Conservation (phyloP, 2,797 vertebrate genomes). For the Enteromius argenteus region DNA sequence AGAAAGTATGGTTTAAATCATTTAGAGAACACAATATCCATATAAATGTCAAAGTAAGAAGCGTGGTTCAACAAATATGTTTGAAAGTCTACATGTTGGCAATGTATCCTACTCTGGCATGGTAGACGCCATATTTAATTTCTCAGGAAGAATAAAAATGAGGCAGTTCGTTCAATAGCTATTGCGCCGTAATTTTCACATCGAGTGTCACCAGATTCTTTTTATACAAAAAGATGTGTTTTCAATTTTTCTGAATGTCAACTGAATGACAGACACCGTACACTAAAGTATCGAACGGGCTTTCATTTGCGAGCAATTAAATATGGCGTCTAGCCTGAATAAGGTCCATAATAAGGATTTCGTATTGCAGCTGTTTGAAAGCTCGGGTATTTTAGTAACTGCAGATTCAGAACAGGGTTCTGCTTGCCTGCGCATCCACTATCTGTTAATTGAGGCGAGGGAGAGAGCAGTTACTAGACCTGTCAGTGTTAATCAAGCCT, state of each 20-base stretch:
- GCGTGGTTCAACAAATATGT: background rate
- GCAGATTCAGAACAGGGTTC: conserved; percentile 79
- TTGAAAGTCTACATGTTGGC: background rate
- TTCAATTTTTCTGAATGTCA: background rate
- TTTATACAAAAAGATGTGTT: background rate
- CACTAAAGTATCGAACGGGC: background rate
- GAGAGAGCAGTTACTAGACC: conserved; percentile 84
- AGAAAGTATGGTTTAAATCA: conserved; percentile 28
- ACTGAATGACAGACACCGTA: background rate
- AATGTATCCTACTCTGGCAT: background rate
- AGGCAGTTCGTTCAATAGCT: background rate
- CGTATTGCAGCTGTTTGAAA: conserved; percentile 78
- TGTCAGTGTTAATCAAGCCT: conserved; percentile 97
- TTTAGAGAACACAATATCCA: background rate
- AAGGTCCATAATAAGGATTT: conserved; percentile 66
- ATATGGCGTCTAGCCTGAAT: conserved; percentile 10
- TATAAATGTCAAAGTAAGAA: background rate
- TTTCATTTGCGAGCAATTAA: conserved; percentile 12
- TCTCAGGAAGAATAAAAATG: background rate
- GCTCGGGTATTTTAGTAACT: conserved; percentile 70
- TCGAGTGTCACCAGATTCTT: background rate
- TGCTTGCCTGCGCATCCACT: conserved; percentile 88
- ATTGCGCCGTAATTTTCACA: background rate
- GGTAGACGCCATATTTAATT: background rate
- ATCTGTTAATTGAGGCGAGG: conserved; percentile 85